Base-by-base conservation (phyloP, 2,888 invertebrate genomes). In the Phortica okadai region DNA sequence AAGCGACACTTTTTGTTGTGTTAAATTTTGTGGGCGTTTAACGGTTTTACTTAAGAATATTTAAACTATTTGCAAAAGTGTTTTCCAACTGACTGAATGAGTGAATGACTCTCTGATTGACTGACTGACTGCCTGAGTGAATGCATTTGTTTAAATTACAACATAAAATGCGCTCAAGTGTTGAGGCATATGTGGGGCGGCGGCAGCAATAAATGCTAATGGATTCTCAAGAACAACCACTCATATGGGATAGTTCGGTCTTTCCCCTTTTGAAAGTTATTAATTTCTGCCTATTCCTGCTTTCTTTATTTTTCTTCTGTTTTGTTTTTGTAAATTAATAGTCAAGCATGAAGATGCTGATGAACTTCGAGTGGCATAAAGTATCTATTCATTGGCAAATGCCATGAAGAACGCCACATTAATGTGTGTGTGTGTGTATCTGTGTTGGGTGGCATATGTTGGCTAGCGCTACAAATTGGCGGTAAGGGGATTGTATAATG, bases 111-210 rank as follows among this genome's bases (percentile, higher is more conserved):
- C 50, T 50, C 8, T 6, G 50, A 50, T 50, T 50, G 50, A 50
- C 10, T 50, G 85, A 83, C 85, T 79, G 77, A 59, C 59, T 42
- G 64, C 14, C 33, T 69, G 72, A 73, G 78, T 75, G 33, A 2
- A 33, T 33, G 33, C 80, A 77, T 82, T 76, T 82, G 78, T 45
- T 45, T 21, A 44, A 16, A 14, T 44, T 10, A 69, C 56, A 72
- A 5, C 54, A 56, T 16, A n/a, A 45, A 21, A 25, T 54, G 56
- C 8, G 50, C 50, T 14, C 10, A 66, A n/a, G 54, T 44, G 33
- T 54, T n/a, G 50, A 14, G 50, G 50, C 50, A 50, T 21, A 21
- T 50, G 14, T 50, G 50, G 50, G 10, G 50, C 8, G 50, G 50
- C 50, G 10, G 50, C 8, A 6, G 50, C 50, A 50, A 25, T 45